Percentiles rank a stretch among this genome's conserved stretches.
Evolutionary conservation across 2,113 vertebrate species (phyloP).

Genomic region (Piliocolobus tephrosceles): DNA sequence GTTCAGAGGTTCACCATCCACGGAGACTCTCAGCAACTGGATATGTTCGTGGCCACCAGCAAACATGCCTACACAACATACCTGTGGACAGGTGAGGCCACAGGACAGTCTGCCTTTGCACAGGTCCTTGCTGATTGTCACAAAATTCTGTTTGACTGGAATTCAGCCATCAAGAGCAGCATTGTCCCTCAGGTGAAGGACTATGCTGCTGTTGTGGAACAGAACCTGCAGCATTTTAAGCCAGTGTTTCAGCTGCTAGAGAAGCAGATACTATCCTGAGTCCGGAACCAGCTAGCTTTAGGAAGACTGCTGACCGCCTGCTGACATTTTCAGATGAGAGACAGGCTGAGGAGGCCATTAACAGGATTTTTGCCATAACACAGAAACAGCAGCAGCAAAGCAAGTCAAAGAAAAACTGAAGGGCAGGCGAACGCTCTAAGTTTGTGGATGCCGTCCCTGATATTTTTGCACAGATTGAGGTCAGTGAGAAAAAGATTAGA

Average conservation of each 20-base stretch:
- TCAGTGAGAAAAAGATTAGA: slow-evolving; percentile 92
- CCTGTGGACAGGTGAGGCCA: slow-evolving; percentile 88
- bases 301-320: slow-evolving; percentile 93
- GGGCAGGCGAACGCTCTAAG: slow-evolving; percentile 86
- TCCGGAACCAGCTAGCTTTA: slow-evolving; percentile 91
- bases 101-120: slow-evolving; percentile 88
- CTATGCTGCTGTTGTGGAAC: slow-evolving; percentile 89
- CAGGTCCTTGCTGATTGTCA: slow-evolving; percentile 91
- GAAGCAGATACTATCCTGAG: slow-evolving; percentile 92
- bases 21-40: slow-evolving; percentile 89
- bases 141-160: slow-evolving; percentile 93
- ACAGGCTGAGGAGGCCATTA: slow-evolving; percentile 91
- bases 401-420: slow-evolving; percentile 87
- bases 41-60: slow-evolving; percentile 90
- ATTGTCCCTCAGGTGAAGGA: slow-evolving; percentile 88
- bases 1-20: slow-evolving; percentile 93
- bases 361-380: slow-evolving; percentile 92
- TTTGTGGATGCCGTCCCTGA: slow-evolving; percentile 91
- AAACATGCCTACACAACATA: slow-evolving; percentile 91
- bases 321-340: slow-evolving; percentile 94
- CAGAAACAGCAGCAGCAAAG: slow-evolving; percentile 85
- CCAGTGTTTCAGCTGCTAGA: slow-evolving; percentile 96
- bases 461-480: slow-evolving; percentile 96
- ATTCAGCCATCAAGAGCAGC: slow-evolving; percentile 56
- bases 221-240: slow-evolving; percentile 93